Evolutionary conservation across 2,888 invertebrate species (phyloP).

Genomic region (Prenolepis imparis): DNA sequence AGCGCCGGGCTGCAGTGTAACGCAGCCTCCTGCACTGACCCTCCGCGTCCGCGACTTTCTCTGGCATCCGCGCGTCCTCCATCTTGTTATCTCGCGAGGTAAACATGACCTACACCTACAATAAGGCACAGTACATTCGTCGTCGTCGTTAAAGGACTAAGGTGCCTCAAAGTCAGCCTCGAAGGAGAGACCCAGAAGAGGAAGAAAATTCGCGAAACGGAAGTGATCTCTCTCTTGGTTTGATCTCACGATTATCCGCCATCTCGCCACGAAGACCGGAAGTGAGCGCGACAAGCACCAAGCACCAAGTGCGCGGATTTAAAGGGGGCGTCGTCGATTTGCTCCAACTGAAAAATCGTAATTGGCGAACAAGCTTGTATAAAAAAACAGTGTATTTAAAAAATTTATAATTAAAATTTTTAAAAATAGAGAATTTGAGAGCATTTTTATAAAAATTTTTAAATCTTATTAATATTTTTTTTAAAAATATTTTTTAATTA

Average conservation of each 20-base stretch:
- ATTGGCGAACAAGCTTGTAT: background rate
- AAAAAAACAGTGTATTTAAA: no score
- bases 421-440: background rate
- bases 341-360: background rate
- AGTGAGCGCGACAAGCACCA: background rate
- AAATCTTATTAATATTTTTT: background rate
- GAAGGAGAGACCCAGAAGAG: background rate
- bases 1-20: conserved; percentile 85
- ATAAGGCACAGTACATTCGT: background rate
- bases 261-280: conserved; percentile 23
- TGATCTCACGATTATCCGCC: conserved; percentile 21
- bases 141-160: no score
- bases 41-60: conserved; percentile 78
- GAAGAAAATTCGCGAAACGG: background rate
- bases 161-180: background rate
- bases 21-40: conserved; percentile 84
- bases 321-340: background rate
- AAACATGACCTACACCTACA: conserved; percentile 47
- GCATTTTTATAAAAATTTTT: background rate
- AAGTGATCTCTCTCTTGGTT: conserved; percentile 8
- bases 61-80: conserved; percentile 55
- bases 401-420: no score
- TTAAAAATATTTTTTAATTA: background rate
- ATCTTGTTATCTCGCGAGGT: conserved; percentile 4
- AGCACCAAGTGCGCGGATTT: background rate